phyloP scores from a whole-genome alignment of 1,140 invertebrate species.

The Pararge aegeria region DNA sequence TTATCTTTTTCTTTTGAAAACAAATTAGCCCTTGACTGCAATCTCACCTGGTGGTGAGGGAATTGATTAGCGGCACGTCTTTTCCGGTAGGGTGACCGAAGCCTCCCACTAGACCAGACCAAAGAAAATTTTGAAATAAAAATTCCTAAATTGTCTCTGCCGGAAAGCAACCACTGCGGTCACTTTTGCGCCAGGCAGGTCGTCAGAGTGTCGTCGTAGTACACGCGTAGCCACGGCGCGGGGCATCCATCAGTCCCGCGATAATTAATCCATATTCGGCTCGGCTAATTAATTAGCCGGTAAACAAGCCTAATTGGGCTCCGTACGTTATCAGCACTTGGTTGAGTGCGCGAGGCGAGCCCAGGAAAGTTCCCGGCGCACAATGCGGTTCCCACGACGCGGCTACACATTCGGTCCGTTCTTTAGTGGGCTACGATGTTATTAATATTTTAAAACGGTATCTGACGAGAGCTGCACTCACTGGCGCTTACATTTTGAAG shows the following conservation, averaged over 20 bases:
- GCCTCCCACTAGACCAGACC: too few relatives aligned
- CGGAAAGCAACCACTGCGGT: too few relatives aligned
- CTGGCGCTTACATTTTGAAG: neutral
- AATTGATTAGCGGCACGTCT: too few relatives aligned
- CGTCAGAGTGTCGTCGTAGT: too few relatives aligned
- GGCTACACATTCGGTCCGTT: constrained; percentile 49
- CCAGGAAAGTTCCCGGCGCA: constrained; percentile 34
- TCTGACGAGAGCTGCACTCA: constrained; percentile 10
- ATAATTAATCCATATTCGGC: constrained; percentile 35
- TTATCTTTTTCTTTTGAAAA: too few relatives aligned
- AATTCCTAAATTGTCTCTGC: too few relatives aligned
- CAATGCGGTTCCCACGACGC: constrained; percentile 56
- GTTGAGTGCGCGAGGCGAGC: constrained; percentile 42
- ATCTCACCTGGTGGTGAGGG: too few relatives aligned
- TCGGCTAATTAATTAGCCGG: constrained; percentile 42
- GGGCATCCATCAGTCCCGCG: constrained; percentile 1
- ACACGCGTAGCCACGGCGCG: neutral
- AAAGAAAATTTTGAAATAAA: too few relatives aligned
- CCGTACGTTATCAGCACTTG: constrained; percentile 52
- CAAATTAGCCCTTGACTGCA: too few relatives aligned
- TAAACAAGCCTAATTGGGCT: constrained; percentile 67
- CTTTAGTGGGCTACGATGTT: constrained; percentile 62
- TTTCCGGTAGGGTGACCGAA: too few relatives aligned
- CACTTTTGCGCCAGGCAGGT: too few relatives aligned
- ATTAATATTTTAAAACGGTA: constrained; percentile 74